Evolutionary conservation across 1,140 invertebrate species (phyloP).

Genomic region (Anoplophora glabripennis): DNA sequence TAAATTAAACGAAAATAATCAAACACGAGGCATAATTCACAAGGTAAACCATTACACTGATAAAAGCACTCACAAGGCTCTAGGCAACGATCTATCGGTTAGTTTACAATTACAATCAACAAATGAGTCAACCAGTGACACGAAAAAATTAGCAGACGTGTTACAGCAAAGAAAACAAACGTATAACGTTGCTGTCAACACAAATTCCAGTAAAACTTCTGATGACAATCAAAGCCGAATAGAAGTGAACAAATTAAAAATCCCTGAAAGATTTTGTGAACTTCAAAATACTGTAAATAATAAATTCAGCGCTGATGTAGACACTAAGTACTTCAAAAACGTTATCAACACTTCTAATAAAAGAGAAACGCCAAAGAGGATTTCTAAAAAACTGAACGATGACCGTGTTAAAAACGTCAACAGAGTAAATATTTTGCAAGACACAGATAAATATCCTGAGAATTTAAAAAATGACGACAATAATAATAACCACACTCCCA

Average conservation of each 20-base stretch:
- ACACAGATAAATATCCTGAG: no score
- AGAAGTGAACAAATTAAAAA: slow-evolving; percentile 8
- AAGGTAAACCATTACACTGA: no score
- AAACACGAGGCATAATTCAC: no score
- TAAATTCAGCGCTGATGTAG: not conserved
- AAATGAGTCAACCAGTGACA: slow-evolving; percentile 6
- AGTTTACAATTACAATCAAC: not conserved
- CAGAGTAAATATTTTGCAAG: no score
- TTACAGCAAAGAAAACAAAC: not conserved
- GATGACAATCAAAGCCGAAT: not conserved
- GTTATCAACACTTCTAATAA: not conserved
- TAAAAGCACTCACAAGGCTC: no score
- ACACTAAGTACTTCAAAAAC: not conserved
- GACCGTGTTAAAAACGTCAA: no score
- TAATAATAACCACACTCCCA: no score
- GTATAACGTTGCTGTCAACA: not conserved
- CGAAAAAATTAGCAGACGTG: slow-evolving; percentile 2
- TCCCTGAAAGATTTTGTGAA: slow-evolving; percentile 2
- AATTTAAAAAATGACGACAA: no score
- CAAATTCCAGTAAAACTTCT: not conserved
- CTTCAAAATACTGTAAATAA: no score
- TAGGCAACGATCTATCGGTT: no score
- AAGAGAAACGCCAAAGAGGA: not conserved
- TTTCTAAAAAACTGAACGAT: no score
- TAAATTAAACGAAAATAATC: no score